phyloP scores from a whole-genome alignment of 2,113 vertebrate genomes.

The Myxocyprinus asiaticus region DNA sequence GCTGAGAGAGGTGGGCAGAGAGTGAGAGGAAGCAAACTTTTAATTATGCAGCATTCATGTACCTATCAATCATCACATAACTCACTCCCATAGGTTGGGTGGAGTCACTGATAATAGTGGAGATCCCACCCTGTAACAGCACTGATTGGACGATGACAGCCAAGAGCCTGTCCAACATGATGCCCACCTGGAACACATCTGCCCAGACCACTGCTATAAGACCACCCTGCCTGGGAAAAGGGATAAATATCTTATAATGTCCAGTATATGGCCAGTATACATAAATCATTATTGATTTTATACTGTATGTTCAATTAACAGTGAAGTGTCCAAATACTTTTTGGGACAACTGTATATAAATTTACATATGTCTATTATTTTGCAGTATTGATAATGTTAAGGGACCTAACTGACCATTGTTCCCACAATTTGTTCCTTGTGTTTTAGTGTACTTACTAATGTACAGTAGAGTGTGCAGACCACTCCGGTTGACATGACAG shows the following conservation, averaged over 20 bases:
- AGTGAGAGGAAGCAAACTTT: not conserved
- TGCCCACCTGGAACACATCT: conserved; percentile 87
- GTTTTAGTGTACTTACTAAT: conserved; percentile 73
- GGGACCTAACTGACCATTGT: not conserved
- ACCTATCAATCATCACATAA: conserved; percentile 47
- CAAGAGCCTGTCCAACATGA: conserved; percentile 86
- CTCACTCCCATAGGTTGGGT: conserved; percentile 87
- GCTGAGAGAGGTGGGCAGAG: conserved; percentile 64
- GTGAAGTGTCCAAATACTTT: too few relatives aligned
- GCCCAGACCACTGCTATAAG: conserved; percentile 94
- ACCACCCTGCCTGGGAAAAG: conserved; percentile 77
- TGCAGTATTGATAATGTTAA: too few relatives aligned
- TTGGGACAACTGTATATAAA: too few relatives aligned
- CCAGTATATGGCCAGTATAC: too few relatives aligned
- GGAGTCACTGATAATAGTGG: conserved; percentile 77
- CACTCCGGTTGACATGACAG: conserved; percentile 82
- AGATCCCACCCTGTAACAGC: conserved; percentile 76
- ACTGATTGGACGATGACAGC: conserved; percentile 81
- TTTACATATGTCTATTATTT: not conserved
- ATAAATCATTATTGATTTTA: too few relatives aligned
- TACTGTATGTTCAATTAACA: too few relatives aligned
- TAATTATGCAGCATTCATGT: not conserved
- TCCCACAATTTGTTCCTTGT: not conserved
- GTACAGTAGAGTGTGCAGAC: conserved; percentile 93
- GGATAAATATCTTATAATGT: not conserved